Base-by-base conservation (phyloP, 2,888 invertebrate species). In the Hyalella azteca region DNA sequence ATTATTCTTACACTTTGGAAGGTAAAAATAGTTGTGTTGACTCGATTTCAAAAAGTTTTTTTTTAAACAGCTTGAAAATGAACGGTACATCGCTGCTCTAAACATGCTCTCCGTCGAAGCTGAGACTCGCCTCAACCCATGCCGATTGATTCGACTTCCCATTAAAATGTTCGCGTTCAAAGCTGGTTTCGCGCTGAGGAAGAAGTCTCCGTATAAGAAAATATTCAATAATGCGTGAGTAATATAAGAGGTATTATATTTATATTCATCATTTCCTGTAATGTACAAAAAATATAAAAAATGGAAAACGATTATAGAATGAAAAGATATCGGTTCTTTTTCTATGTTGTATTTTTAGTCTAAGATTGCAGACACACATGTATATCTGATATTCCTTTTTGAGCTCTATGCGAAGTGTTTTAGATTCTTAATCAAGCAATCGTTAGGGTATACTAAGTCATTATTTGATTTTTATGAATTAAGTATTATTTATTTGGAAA, bases 211-310 rank as follows among this genome's bases (percentile, higher is more conserved):
- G 15, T 19, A 36, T 5, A 66, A 66, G 66, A 66, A 66, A 19
- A 36, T 66, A 36, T 66, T 66, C 36, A 36, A 66, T 11, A 66
- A 5, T 7, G 66, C 66, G 66, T 66, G 19, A 66, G 66, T 66
- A 15, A 19, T 15, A 45, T 45, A 45, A 45, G 9, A 15, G 9
- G 9, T 9, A 9, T 15, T 45, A 9, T 45, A 11, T 45, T 45
- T 9, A 11, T 45, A 45, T 15, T 45, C 11, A 45, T 15, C 45
- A 9, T 45, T 45, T 45, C 15, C 45, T 15, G 9, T 9, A 45
- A 45, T 11, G 15, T 15, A 15, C 15, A 15, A 45, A 45, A 9
- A 45, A 45, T 45, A 15, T 45, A n/a, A n/a, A n/a, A n/a, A n/a
- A n/a, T n/a, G n/a, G n/a, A n/a, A n/a, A n/a, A n/a, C n/a, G n/a